phyloP scores from a whole-genome alignment of 2,888 invertebrate genomes.

The Eupithecia vulgata region DNA sequence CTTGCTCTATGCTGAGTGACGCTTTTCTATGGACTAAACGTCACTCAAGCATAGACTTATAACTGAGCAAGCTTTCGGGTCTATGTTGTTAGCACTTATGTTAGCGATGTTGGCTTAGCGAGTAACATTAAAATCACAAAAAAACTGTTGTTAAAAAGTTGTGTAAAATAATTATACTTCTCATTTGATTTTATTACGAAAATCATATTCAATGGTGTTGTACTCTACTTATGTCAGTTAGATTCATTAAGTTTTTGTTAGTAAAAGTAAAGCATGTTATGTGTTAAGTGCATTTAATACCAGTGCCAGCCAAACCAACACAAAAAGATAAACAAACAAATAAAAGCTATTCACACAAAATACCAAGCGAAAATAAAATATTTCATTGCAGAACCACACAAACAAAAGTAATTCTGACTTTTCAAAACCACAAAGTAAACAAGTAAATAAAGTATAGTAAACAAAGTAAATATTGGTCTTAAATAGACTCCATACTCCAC shows the following conservation, averaged over 20 bases:
- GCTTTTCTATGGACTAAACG: too few relatives aligned
- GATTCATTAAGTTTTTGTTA: not conserved
- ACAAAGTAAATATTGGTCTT: not conserved
- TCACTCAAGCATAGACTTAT: too few relatives aligned
- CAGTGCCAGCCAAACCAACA: constrained; percentile 8
- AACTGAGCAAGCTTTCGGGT: too few relatives aligned
- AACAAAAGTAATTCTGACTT: not conserved
- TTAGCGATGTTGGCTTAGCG: not conserved
- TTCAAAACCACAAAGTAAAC: not conserved
- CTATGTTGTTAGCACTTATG: too few relatives aligned
- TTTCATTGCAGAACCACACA: not conserved
- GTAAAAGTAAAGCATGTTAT: not conserved
- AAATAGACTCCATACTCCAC: too few relatives aligned
- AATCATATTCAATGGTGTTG: not conserved
- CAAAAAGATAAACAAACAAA: constrained; percentile 18
- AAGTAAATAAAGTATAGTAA: not conserved
- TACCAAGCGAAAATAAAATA: constrained; percentile 16
- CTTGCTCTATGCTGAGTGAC: too few relatives aligned
- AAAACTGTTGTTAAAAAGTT: not conserved
- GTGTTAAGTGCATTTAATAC: constrained; percentile 13
- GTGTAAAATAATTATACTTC: too few relatives aligned
- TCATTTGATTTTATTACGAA: not conserved
- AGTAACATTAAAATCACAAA: not conserved
- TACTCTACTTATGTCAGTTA: not conserved
- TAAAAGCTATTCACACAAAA: constrained; percentile 22